Conservation (phyloP, 1,140 invertebrate species). For the Tribolium madens region DNA sequence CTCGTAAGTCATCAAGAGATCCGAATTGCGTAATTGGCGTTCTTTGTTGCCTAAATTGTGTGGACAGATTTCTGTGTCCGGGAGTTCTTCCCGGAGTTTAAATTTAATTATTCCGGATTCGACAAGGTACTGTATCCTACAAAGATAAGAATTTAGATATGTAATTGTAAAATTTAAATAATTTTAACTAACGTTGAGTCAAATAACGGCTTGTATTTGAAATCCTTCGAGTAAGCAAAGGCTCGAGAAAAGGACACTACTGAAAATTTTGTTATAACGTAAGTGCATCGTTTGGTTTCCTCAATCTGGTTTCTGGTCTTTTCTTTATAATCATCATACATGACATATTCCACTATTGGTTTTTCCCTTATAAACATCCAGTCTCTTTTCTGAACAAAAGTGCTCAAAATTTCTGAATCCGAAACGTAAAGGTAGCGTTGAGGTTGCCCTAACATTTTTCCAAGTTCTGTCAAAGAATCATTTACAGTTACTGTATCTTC, state of each 20-base stretch:
- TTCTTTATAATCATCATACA: slow-evolving; percentile 77
- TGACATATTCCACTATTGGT: slow-evolving; percentile 73
- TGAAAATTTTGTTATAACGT: slow-evolving; percentile 75
- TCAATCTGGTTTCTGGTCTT: slow-evolving; percentile 70
- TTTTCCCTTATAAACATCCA: slow-evolving; percentile 77
- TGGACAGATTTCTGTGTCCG: slow-evolving; percentile 81
- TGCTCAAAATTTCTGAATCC: slow-evolving; percentile 55
- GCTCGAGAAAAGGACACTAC: slow-evolving; percentile 75
- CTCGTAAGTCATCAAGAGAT: slow-evolving; percentile 80
- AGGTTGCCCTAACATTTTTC: slow-evolving; percentile 1
- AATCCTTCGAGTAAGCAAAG: slow-evolving; percentile 77
- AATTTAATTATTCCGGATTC: slow-evolving; percentile 81
- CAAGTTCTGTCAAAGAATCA: not conserved
- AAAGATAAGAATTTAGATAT: slow-evolving; percentile 53
- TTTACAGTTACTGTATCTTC: slow-evolving; percentile 69
- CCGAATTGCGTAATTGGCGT: slow-evolving; percentile 76
- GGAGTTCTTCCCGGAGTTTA: slow-evolving; percentile 72
- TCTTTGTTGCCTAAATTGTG: slow-evolving; percentile 83
- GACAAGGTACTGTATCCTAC: slow-evolving; percentile 74
- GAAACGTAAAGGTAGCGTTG: slow-evolving; percentile 17
- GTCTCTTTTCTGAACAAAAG: slow-evolving; percentile 65
- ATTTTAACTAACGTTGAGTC: slow-evolving; percentile 74
- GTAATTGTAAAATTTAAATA: too few species aligned
- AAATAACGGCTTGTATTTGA: slow-evolving; percentile 71
- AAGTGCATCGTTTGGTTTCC: slow-evolving; percentile 77